A percentile compares a stretch with the other conserved stretches of the same genome.
Conservation (phyloP, 2,113 vertebrate species). For the Syrrhaptes paradoxus region DNA sequence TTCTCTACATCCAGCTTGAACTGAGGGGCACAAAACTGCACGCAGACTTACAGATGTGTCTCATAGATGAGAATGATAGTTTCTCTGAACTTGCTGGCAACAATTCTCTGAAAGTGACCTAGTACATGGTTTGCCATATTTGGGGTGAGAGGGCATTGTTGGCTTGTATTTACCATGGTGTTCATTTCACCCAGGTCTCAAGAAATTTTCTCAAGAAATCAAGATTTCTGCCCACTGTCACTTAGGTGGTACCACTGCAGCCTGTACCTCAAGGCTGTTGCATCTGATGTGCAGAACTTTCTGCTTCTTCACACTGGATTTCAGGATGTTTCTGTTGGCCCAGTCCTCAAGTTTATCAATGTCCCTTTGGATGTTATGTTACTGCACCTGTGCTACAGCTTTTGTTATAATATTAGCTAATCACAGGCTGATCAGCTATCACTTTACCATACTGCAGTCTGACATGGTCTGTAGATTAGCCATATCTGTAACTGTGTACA, state of each 20-base stretch:
- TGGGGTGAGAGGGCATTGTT: neutral
- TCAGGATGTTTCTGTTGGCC: neutral
- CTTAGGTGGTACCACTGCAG: neutral
- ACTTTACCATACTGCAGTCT: neutral
- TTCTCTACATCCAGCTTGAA: neutral
- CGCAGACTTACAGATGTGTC: neutral
- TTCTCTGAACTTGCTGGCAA: neutral
- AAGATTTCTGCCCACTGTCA: neutral
- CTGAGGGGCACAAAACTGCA: neutral
- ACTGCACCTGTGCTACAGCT: neutral
- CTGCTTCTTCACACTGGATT: neutral
- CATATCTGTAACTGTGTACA: rapidly evolving
- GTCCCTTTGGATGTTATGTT: neutral
- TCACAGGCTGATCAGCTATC: neutral
- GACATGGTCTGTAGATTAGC: neutral
- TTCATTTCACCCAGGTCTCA: neutral
- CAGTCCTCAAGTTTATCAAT: neutral
- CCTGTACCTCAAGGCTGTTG: neutral
- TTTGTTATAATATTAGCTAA: neutral
- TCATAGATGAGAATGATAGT: neutral
- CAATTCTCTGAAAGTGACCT: neutral
- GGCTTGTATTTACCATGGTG: neutral
- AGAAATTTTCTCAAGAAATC: no score
- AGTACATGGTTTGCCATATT: neutral
- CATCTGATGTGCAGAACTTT: neutral